Conservation (phyloP, 2,888 invertebrate species). For the Drosophila suboccidentalis region DNA sequence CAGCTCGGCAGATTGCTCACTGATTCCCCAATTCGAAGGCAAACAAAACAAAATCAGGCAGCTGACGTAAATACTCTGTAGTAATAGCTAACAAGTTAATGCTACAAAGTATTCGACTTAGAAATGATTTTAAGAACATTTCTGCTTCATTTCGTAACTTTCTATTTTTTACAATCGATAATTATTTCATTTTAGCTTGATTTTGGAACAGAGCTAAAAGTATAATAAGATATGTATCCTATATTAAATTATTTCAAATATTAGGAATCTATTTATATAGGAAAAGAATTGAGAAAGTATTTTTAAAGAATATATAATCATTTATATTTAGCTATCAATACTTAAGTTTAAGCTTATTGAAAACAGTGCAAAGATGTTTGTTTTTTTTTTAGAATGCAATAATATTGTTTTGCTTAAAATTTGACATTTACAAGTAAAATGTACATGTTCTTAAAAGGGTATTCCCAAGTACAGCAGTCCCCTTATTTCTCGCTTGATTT, state of each 20-base stretch:
- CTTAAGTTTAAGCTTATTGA: too few species aligned
- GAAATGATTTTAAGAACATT: background rate
- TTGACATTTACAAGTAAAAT: background rate
- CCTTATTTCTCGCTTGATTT: background rate
- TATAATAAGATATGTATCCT: too few species aligned
- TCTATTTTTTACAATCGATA: background rate
- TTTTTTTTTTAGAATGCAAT: too few species aligned
- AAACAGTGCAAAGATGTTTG: too few species aligned
- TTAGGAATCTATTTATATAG: too few species aligned
- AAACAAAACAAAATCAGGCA: constrained; percentile 52
- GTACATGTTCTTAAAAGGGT: background rate
- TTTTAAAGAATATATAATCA: too few species aligned
- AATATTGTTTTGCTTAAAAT: too few species aligned
- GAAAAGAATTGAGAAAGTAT: too few species aligned
- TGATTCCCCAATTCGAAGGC: constrained; percentile 56
- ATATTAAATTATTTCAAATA: too few species aligned
- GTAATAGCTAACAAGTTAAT: background rate
- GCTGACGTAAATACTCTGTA: constrained; percentile 19
- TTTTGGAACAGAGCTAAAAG: background rate
- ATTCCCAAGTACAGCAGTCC: background rate
- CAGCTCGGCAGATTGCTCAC: constrained; percentile 21
- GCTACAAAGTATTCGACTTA: background rate
- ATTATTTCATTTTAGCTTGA: too few species aligned
- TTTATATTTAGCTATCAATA: too few species aligned
- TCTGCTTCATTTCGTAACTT: background rate